phyloP scores from a whole-genome alignment of 1,140 invertebrate species.

The Bombus difficillimus region DNA sequence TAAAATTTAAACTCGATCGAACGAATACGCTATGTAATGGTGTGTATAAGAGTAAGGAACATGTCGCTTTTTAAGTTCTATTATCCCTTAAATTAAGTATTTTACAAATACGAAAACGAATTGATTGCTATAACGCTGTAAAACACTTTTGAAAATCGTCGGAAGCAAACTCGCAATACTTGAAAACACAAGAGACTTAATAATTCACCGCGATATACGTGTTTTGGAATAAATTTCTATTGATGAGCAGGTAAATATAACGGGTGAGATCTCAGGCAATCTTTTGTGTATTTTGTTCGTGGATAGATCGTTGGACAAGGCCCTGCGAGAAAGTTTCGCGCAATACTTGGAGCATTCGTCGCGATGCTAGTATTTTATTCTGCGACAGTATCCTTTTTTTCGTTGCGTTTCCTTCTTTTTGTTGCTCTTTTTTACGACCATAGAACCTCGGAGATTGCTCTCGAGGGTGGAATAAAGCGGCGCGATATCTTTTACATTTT shows the following conservation, averaged over 20 bases:
- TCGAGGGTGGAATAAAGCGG: background rate
- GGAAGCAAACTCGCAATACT: background rate
- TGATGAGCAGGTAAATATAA: no score
- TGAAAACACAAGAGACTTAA: background rate
- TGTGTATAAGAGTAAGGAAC: no score
- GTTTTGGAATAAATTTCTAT: background rate
- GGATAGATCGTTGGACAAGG: background rate
- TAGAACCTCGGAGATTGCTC: background rate
- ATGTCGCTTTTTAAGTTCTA: no score
- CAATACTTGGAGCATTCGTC: background rate
- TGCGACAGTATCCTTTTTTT: no score
- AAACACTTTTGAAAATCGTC: background rate
- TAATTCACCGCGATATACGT: background rate
- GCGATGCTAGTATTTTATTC: background rate
- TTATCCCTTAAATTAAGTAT: no score
- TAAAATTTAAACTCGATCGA: no score
- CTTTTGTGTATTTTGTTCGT: background rate
- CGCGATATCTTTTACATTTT: slow-evolving; percentile 8
- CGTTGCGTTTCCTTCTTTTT: background rate
- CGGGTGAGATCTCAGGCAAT: no score
- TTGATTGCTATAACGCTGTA: no score
- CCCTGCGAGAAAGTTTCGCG: background rate
- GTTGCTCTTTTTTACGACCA: background rate
- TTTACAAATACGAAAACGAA: no score
- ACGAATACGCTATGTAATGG: no score